Evolutionary conservation across 2,797 vertebrate genomes (phyloP).

Genomic region (Liparis tanakae): DNA sequence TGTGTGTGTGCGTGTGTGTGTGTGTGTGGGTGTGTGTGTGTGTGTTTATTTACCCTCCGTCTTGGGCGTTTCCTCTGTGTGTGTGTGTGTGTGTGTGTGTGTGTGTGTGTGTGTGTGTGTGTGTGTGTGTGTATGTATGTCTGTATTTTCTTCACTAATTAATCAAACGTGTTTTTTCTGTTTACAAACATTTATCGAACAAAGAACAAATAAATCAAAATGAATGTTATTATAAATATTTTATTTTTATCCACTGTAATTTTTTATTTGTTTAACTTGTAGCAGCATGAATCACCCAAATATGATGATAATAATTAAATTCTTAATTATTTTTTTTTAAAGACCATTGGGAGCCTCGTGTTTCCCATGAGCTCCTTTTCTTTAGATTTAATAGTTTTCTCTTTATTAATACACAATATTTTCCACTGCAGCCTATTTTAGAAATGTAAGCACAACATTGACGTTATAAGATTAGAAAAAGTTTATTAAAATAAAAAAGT

Average conservation of each 20-base stretch:
- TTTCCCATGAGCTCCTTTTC: background rate
- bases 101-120: constrained; percentile 14
- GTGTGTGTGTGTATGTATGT: constrained; percentile 8
- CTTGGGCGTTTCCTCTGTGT: constrained; percentile 57
- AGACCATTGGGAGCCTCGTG: background rate
- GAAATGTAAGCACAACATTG: too few relatives aligned
- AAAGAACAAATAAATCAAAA: background rate
- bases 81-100: constrained; percentile 14
- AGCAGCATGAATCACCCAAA: background rate
- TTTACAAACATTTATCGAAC: background rate
- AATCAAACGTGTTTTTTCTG: background rate
- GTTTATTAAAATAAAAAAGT: too few relatives aligned
- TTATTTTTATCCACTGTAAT: background rate
- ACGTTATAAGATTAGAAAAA: too few relatives aligned
- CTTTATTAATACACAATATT: background rate
- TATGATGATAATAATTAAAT: background rate
- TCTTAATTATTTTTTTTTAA: too few relatives aligned
- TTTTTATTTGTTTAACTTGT: background rate
- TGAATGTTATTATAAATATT: too few relatives aligned
- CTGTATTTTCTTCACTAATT: background rate
- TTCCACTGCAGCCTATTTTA: too few relatives aligned
- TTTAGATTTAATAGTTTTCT: background rate
- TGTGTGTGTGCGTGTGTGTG: constrained; percentile 13
- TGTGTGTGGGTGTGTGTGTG: background rate
- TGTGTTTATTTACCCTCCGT: background rate